Evolutionary conservation across 1,140 invertebrate genomes (phyloP), one percentile per base, ranked within the genome.

Genomic region (Sitophilus oryzae): DNA sequence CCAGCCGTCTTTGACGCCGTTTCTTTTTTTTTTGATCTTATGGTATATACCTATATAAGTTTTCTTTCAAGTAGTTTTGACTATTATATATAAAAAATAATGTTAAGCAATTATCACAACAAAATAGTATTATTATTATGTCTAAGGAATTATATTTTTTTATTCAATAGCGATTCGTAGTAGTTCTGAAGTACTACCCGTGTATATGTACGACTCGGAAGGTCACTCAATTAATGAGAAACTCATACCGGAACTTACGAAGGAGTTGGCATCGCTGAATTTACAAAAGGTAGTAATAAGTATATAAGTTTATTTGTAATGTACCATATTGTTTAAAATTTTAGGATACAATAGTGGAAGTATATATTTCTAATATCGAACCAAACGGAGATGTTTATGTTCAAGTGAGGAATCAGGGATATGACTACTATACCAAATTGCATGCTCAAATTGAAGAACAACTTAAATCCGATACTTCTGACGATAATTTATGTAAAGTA

Each of bases 371-470:
- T 0, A 62, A 77, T 30, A 63, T 78, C 10, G 69, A 68, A 14
- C 25, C 64, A 0, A 62, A 69, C 19, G 75, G 74, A 3, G 71
- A 74, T 22, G 42, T 79, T 2, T 80, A 69, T 49, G 57, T 79
- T 0, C 75, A 79, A 38, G 19, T 78, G 0, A 69, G 71, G 10
- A 71, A 70, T 0, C 58, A 69, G 2, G 71, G 69, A 8, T 71
- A 66, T 42, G 63, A 65, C n/a, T 63, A 67, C 14, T 60, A 77
- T 0, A 22, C 61, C 3, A 59, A 47, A 14, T 35, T 76, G 3
- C 51, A 75, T 21, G 35, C 71, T 8, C 47, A 62, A 1, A 35
- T 66, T 6, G 63, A 62, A 4, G 54, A 59, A 19, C 38, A 71
- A 8, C 63, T 66, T 3, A 25, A 34, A 0, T 58, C 63, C 8